Percentiles rank a stretch among this genome's conserved stretches.
These are phyloP conservation scores for Danio rerio DNA, from an alignment of 2,113 vertebrate species.

Conservation along the genomic window DNA sequence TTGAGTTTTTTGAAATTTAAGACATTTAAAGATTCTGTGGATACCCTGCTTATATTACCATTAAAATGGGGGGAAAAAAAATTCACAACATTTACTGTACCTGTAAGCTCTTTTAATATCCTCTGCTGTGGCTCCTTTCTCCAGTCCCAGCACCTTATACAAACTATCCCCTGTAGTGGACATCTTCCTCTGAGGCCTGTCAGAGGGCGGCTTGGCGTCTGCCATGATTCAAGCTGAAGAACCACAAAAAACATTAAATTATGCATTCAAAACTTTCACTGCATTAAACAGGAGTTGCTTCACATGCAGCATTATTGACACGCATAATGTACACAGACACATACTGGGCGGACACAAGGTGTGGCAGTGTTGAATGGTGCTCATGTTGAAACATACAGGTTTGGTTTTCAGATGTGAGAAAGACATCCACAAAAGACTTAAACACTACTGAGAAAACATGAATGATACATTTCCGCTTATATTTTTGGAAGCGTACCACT, in stretches of 20 bases:
- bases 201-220: slow-evolving; percentile 68
- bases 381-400: background rate
- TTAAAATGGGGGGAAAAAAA: no score
- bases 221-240: slow-evolving; percentile 80
- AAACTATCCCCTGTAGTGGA: slow-evolving; percentile 85
- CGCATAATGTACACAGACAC: background rate
- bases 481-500: background rate
- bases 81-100: slow-evolving; percentile 63
- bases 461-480: background rate
- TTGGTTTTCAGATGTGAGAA: background rate
- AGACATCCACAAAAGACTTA: background rate
- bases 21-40: no score
- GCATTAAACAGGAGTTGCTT: background rate
- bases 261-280: background rate
- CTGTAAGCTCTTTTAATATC: slow-evolving; percentile 93
- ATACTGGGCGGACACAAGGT: background rate
- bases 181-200: slow-evolving; percentile 82
- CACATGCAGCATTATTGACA: slow-evolving; percentile 15
- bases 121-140: slow-evolving; percentile 86
- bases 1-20: no score
- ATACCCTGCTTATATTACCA: no score
- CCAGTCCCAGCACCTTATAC: slow-evolving; percentile 85
- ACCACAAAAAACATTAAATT: background rate
- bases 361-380: background rate
- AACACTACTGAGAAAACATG: slow-evolving; percentile 9